Conservation (phyloP, 2,888 invertebrate genomes). For the Caenorhabditis macrosperma region DNA sequence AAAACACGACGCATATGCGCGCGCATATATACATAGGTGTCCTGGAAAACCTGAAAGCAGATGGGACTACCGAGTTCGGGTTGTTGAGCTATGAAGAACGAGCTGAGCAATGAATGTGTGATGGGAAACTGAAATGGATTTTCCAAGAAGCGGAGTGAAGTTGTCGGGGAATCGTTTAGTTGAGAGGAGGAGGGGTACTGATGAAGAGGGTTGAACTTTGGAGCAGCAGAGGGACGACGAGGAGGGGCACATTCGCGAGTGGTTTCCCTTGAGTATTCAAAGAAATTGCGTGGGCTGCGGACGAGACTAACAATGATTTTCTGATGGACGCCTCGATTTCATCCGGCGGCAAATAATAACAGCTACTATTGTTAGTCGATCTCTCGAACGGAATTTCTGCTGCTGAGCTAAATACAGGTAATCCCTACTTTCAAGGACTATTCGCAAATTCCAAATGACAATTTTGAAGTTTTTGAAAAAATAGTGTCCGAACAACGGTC, state of each 20-base stretch:
- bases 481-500: too few relatives aligned
- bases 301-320: neutral
- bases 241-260: neutral
- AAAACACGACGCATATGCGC: neutral
- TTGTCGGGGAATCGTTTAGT: constrained; percentile 18
- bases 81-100: neutral
- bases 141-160: neutral
- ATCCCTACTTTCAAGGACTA: too few relatives aligned
- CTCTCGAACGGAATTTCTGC: too few relatives aligned
- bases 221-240: neutral
- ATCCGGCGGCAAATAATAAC: too few relatives aligned
- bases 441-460: too few relatives aligned
- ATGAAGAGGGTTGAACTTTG: constrained; percentile 18
- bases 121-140: constrained; percentile 10
- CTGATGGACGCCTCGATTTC: neutral
- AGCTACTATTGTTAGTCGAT: too few relatives aligned
- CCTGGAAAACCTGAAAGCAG: neutral
- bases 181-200: constrained; percentile 11
- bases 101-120: constrained; percentile 28
- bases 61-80: too few relatives aligned
- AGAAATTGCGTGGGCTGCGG: neutral
- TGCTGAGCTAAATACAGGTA: too few relatives aligned
- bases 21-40: neutral
- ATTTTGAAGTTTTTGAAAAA: too few relatives aligned
- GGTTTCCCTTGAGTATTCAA: neutral